These are phyloP conservation scores for Cherax quadricarinatus DNA, from an alignment of 1,140 invertebrate genomes.

Conservation along the genomic window DNA sequence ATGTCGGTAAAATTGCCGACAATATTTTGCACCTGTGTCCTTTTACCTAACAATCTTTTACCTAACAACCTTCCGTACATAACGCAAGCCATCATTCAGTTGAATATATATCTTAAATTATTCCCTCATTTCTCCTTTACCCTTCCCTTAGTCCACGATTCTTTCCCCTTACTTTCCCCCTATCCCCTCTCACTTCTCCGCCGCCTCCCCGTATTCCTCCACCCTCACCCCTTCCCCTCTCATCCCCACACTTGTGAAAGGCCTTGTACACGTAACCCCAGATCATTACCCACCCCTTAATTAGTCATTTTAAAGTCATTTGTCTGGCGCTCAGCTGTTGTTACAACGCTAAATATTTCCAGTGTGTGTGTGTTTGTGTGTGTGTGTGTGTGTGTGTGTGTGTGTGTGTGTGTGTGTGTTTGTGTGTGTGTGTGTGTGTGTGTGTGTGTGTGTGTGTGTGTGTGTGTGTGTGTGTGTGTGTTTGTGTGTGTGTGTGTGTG, in stretches of 20 bases:
- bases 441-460: background rate
- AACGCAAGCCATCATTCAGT: no score
- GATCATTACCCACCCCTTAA: background rate
- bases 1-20: no score
- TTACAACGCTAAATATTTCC: background rate
- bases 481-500: background rate
- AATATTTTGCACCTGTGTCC: no score
- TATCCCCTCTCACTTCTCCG: background rate
- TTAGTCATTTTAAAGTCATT: constrained; percentile 17
- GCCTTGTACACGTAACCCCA: background rate
- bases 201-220: background rate
- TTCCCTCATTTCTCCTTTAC: no score
- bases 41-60: no score
- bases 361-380: background rate
- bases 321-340: background rate
- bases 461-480: background rate
- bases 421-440: background rate
- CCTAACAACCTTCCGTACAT: no score
- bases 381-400: background rate
- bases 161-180: background rate
- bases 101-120: no score
- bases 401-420: background rate
- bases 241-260: background rate
- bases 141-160: no score
- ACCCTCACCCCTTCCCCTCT: background rate